Evolutionary conservation across 2,888 invertebrate genomes (phyloP), one percentile per base, ranked within the genome.

Genomic region (Philopedon plagiatum): DNA sequence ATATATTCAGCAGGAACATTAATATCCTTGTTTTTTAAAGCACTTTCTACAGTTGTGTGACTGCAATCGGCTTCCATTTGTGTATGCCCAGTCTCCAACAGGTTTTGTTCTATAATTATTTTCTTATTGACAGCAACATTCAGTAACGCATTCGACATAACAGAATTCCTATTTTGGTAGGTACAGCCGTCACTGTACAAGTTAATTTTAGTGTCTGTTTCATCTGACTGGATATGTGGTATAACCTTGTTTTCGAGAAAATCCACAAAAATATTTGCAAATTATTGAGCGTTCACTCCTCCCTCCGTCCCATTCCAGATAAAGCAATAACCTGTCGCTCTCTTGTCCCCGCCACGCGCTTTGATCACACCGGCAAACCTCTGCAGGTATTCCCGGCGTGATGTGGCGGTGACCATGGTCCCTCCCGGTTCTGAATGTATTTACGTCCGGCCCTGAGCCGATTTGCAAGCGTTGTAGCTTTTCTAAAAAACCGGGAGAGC

Each of bases 221-320:
- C n/a, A n/a, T 26, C 26, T 26, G 26, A 26, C 26, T 3, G 26
- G 7, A 26, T 26, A 26, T 26, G 26, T 26, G 26, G 26, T 26
- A 26, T 26, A 26, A 26, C 26, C 26, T n/a, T 49, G 18, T 1
- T 21, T 49, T 49, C 49, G 5, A 49, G 19, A 44, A 61, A 61
- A 13, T 23, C 32, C 23, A 13, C 39, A 26, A 56, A 37, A 41
- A 65, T 65, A 41, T 41, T 41, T 57, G 62, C 56, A 56, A 65
- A 77, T 19, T 56, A 26, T 9, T 65, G 26, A 34, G 56, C 41
- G 5, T 18, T 23, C 3, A 65, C 5, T n/a, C 44, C 41, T 2
- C 57, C 56, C 32, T 65, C 56, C 11, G 57, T 29, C 37, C 60
- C 60, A 44, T 60, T 67, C 60, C 58, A 67, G 13, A 67, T 9